Evolutionary conservation across 2,888 invertebrate species (phyloP).

Genomic region (Phytoseiulus persimilis): DNA sequence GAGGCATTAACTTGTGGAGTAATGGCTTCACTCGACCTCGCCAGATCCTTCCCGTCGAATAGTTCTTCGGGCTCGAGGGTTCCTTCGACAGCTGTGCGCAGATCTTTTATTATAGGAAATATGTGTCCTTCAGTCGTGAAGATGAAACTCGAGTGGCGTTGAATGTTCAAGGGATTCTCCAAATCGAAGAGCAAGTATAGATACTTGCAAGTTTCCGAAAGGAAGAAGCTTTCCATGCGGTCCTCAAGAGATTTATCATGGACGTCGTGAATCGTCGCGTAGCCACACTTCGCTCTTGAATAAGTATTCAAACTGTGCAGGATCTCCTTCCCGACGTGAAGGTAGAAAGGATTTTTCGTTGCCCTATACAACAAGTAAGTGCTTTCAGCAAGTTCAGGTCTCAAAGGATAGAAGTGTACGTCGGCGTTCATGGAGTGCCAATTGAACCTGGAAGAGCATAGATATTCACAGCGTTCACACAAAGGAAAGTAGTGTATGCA

Average conservation of each 20-base stretch:
- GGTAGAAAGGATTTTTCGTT: slow-evolving; percentile 60
- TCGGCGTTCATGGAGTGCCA: slow-evolving; percentile 55
- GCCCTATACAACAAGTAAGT: slow-evolving; percentile 60
- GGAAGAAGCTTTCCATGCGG: slow-evolving; percentile 61
- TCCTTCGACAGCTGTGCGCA: slow-evolving; percentile 43
- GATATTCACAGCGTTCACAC: too few relatives aligned
- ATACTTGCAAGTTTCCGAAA: slow-evolving; percentile 61
- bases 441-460: slow-evolving; percentile 48
- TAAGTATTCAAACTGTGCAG: slow-evolving; percentile 54
- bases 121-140: slow-evolving; percentile 60
- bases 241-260: slow-evolving; percentile 57
- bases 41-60: not conserved
- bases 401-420: slow-evolving; percentile 58
- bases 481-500: too few relatives aligned
- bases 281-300: slow-evolving; percentile 58
- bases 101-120: slow-evolving; percentile 52
- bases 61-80: not conserved
- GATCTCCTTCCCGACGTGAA: slow-evolving; percentile 59
- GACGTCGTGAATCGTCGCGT: slow-evolving; percentile 60
- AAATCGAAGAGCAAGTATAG: slow-evolving; percentile 59
- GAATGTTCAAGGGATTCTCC: slow-evolving; percentile 57
- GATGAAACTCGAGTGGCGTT: slow-evolving; percentile 53
- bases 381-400: slow-evolving; percentile 60
- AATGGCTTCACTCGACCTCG: slow-evolving; percentile 30
- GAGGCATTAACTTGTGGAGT: slow-evolving; percentile 35